Conservation (phyloP, 53 echinoderm and acorn worm genomes). For the Luidia sarsii region DNA sequence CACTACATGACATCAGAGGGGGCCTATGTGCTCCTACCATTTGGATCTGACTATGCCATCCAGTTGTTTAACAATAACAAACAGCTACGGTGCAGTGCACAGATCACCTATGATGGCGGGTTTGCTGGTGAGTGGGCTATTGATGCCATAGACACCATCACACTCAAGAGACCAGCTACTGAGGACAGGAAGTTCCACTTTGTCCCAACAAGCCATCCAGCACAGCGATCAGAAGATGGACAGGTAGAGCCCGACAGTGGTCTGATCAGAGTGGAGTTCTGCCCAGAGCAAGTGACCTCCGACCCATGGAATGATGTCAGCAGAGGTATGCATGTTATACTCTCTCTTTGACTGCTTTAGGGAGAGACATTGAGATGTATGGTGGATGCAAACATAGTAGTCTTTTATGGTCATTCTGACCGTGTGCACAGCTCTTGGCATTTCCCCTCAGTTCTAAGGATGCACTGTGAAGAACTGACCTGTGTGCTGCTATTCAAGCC, state of each 20-base stretch:
- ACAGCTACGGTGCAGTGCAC: slow-evolving; percentile 22
- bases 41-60: slow-evolving; percentile 20
- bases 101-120: slow-evolving; percentile 21
- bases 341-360: too few species aligned
- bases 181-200: slow-evolving; percentile 36
- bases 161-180: slow-evolving; percentile 8
- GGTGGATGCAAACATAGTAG: too few species aligned
- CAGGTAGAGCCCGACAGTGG: slow-evolving; percentile 40
- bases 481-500: too few species aligned
- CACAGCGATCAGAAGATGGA: slow-evolving; percentile 24
- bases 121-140: slow-evolving; percentile 35
- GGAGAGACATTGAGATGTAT: too few species aligned
- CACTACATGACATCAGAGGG: slow-evolving; percentile 30
- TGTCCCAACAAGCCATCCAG: slow-evolving; percentile 7
- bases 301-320: slow-evolving; percentile 7
- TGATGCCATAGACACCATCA: background rate
- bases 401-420: too few species aligned
- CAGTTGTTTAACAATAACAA: background rate
- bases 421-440: too few species aligned
- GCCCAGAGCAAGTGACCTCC: background rate
- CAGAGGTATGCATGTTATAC: slow-evolving; percentile 22
- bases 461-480: too few species aligned
- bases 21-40: background rate
- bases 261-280: background rate
- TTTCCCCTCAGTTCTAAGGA: too few species aligned